Evolutionary conservation across 2,888 invertebrate species (phyloP).

Genomic region (Eudemis profundana): DNA sequence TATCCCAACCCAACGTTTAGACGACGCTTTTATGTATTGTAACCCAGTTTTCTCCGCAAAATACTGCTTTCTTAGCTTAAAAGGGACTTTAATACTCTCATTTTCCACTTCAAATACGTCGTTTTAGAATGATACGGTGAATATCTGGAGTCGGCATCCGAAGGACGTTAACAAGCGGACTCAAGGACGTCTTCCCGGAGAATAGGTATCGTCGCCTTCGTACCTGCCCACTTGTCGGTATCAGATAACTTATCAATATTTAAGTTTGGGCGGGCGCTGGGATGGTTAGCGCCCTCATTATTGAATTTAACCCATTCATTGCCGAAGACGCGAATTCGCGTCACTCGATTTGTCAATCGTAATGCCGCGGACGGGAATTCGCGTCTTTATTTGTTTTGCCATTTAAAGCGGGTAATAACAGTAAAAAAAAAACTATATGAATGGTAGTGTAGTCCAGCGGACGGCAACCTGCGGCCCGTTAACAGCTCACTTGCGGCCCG

Average conservation of each 20-base stretch:
- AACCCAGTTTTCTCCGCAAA: slow-evolving; percentile 19
- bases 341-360: too few species aligned
- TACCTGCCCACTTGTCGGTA: not conserved
- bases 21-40: slow-evolving; percentile 24
- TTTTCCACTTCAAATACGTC: not conserved
- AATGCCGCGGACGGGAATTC: too few species aligned
- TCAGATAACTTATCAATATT: slow-evolving; percentile 3
- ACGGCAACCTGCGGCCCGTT: too few species aligned
- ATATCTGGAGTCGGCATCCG: slow-evolving; percentile 45
- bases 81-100: not conserved
- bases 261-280: not conserved
- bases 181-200: slow-evolving; percentile 4
- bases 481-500: too few species aligned
- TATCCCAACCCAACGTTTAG: not conserved
- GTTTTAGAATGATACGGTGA: not conserved
- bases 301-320: not conserved
- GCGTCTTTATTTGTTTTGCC: too few species aligned
- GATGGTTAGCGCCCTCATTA: not conserved
- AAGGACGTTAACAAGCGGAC: slow-evolving; percentile 54
- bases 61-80: not conserved
- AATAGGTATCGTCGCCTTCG: slow-evolving; percentile 1
- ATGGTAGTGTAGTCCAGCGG: too few species aligned
- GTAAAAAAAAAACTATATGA: too few species aligned
- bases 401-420: too few species aligned
- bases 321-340: not conserved